Evolutionary conservation across 2,888 invertebrate species (phyloP), one percentile per base, ranked within the genome.

Genomic region (Folsomia manolachei): DNA sequence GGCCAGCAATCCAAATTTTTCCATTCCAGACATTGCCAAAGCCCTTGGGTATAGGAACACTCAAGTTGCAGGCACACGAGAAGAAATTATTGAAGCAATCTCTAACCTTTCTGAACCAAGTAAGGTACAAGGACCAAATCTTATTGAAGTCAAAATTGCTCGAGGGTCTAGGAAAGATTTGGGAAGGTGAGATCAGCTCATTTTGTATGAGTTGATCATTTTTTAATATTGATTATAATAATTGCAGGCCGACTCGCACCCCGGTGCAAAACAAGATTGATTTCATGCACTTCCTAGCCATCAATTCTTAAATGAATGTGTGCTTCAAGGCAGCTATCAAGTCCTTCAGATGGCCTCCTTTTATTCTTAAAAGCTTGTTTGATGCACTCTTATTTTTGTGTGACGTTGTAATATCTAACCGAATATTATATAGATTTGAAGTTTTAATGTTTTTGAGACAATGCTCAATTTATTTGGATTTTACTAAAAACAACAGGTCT

Each of bases 181-280:
- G 26, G 85, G 85, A 14, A 78, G 39, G 39, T 39, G 39, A 39
- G 4, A 39, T 4, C 39, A 39, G 4, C 39, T 39, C 39, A 39
- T 39, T 39, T 39, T 39, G 39, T 4, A 39, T 39, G 39, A 14
- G 14, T 14, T 39, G 39, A 39, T 39, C 39, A 39, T 14, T 4
- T 39, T 14, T 39, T 39, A 9, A 9, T 39, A 4, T 39, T n/a
- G n/a, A n/a, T n/a, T n/a, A n/a, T n/a, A n/a, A n/a, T n/a, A n/a
- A n/a, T 39, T 39, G 39, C 39, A 39, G 85, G 52, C 85, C 85
- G 14, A 84, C 84, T 21, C 78, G 83, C 14, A 83, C 83, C n/a
- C 84, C 85, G 1, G 78, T 82, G n/a, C 82, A 85, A 74, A 85
- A 85, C 79, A 85, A 85, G 78, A 80, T 81, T 4, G 84, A 85